Evolutionary conservation across 2,797 vertebrate species (phyloP).

Genomic region (Darevskia nairensis): DNA sequence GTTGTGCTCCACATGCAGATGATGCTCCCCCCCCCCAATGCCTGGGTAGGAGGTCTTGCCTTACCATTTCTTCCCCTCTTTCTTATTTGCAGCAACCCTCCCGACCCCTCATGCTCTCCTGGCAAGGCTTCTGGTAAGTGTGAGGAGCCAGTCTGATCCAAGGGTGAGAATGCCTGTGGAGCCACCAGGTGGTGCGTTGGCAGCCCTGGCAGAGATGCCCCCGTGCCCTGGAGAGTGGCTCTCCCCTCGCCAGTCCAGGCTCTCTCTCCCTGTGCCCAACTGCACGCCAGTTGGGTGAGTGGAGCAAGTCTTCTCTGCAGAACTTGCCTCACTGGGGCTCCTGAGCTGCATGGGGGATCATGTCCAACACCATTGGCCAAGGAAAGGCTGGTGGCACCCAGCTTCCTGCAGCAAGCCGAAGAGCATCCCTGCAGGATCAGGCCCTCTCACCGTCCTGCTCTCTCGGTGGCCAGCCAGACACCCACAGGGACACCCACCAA

Average conservation of each 20-base stretch:
- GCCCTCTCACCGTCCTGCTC: too few relatives aligned
- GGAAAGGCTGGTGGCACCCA: not conserved
- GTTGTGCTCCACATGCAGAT: too few relatives aligned
- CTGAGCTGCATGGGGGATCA: not conserved
- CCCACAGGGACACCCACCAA: too few relatives aligned
- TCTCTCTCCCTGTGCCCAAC: too few relatives aligned
- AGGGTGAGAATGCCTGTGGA: not conserved
- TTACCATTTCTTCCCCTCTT: fast-evolving
- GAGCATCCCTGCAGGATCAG: too few relatives aligned
- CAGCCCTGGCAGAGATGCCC: not conserved
- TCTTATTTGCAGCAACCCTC: constrained; percentile 77
- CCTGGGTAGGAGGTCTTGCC: fast-evolving
- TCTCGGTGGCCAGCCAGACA: too few relatives aligned
- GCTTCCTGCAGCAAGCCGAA: too few relatives aligned
- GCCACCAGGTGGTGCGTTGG: fast-evolving
- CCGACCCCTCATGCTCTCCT: constrained; percentile 84
- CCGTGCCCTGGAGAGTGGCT: not conserved
- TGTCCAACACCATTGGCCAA: fast-evolving
- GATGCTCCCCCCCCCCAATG: not conserved
- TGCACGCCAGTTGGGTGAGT: too few relatives aligned
- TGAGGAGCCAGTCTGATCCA: not conserved
- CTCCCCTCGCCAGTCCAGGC: not conserved
- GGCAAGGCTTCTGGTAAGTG: constrained; percentile 88
- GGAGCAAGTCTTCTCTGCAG: too few relatives aligned
- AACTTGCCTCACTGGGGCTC: too few relatives aligned